phyloP scores from a whole-genome alignment of 2,888 invertebrate species.

The Sarcophaga subvicina region DNA sequence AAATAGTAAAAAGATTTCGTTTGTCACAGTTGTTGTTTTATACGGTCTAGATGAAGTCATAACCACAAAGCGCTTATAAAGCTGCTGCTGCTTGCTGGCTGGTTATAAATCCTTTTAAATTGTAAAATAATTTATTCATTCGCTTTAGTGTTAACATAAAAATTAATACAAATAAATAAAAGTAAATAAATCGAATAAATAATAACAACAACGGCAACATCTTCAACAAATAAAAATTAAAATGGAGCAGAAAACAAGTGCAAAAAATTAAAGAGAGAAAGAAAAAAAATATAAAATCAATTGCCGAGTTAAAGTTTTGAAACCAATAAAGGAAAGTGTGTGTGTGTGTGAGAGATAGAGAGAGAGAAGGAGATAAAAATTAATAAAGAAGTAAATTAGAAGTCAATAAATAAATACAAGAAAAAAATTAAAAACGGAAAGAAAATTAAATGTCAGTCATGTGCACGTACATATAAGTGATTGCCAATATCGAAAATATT shows the following conservation, averaged over 20 bases:
- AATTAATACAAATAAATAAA: neutral
- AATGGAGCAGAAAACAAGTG: slow-evolving; percentile 22
- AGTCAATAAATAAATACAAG: slow-evolving; percentile 21
- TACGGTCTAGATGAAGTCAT: slow-evolving; percentile 62
- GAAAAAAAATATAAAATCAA: slow-evolving; percentile 10
- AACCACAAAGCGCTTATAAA: neutral
- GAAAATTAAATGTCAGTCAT: neutral
- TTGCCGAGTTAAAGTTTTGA: slow-evolving; percentile 1
- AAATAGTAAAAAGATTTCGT: slow-evolving; percentile 38
- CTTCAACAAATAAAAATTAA: neutral
- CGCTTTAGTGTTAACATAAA: slow-evolving; percentile 8
- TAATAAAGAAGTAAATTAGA: neutral
- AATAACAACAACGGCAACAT: neutral
- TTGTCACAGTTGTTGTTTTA: slow-evolving; percentile 68
- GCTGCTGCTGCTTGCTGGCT: slow-evolving; percentile 12
- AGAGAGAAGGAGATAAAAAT: neutral
- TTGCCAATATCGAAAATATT: neutral
- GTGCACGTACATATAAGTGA: too few species aligned
- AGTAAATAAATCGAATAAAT: slow-evolving; percentile 14
- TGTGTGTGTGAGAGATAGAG: too few species aligned
- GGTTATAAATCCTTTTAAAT: too few species aligned
- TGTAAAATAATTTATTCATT: neutral
- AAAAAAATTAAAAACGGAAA: slow-evolving; percentile 16
- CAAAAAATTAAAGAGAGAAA: neutral
- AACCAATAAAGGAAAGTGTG: slow-evolving; percentile 8